Percentiles rank a stretch among this genome's conserved stretches.
These are phyloP conservation scores for Drosophila nr. fundita DNA, from an alignment of 2,888 invertebrate species.

Conservation along the genomic window DNA sequence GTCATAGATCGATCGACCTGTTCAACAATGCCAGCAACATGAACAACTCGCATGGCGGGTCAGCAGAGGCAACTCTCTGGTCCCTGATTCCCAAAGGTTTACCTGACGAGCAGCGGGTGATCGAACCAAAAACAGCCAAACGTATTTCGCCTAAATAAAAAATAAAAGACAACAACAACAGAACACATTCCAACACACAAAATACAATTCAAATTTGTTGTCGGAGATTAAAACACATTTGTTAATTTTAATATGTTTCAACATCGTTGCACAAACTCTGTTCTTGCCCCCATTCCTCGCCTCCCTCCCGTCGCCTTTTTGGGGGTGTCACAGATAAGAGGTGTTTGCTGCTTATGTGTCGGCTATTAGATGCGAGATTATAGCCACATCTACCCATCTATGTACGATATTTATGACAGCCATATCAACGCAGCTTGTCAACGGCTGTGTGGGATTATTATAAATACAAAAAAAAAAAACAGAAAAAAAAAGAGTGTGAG, in stretches of 20 bases:
- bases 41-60: slow-evolving; percentile 43
- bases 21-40: slow-evolving; percentile 66
- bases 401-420: slow-evolving; percentile 63
- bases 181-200: slow-evolving; percentile 38
- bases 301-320: neutral
- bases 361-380: slow-evolving; percentile 71
- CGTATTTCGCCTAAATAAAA: slow-evolving; percentile 65
- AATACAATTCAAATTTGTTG: slow-evolving; percentile 78
- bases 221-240: slow-evolving; percentile 82
- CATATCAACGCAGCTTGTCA: slow-evolving; percentile 72
- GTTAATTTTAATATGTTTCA: slow-evolving; percentile 80
- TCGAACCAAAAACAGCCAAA: slow-evolving; percentile 43
- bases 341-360: slow-evolving; percentile 73
- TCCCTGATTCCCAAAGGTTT: slow-evolving; percentile 23
- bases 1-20: slow-evolving; percentile 84
- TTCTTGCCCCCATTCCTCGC: slow-evolving; percentile 2
- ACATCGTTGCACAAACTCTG: slow-evolving; percentile 71
- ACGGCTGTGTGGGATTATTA: slow-evolving; percentile 48
- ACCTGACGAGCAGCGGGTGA: slow-evolving; percentile 82
- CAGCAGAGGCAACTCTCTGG: slow-evolving; percentile 37
- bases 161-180: slow-evolving; percentile 11
- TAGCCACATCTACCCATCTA: slow-evolving; percentile 38
- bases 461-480: neutral
- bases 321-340: slow-evolving; percentile 56
- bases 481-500: slow-evolving; percentile 6